Evolutionary conservation across 2,888 invertebrate species (phyloP).

Genomic region (Timema cristinae): DNA sequence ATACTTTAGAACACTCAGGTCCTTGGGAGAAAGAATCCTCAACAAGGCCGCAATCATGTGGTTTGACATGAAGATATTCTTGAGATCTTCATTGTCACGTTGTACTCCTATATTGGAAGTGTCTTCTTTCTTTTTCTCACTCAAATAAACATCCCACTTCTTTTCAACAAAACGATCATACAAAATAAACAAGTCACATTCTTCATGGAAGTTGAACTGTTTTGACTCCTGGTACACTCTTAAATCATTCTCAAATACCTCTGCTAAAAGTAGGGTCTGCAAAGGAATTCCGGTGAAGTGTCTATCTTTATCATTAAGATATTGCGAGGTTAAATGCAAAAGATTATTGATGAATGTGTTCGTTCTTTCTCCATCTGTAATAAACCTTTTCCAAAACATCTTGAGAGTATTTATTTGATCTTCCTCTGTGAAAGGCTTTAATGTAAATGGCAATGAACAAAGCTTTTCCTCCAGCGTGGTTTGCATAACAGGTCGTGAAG

Average conservation of each 20-base stretch:
- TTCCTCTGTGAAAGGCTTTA: constrained; percentile 17
- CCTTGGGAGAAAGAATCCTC: neutral
- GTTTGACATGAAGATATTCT: constrained; percentile 4
- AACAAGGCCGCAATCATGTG: constrained; percentile 20
- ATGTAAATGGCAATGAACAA: neutral
- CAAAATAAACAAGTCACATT: constrained; percentile 13
- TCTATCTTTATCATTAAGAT: constrained; percentile 8
- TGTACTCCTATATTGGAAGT: neutral
- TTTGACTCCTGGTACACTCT: neutral
- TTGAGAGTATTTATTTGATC: constrained; percentile 17
- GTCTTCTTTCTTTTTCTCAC: constrained; percentile 19
- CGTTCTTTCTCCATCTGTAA: neutral
- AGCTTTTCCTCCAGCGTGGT: constrained; percentile 17
- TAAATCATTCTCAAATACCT: constrained; percentile 18
- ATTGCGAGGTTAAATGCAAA: constrained; percentile 4
- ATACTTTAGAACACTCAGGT: neutral
- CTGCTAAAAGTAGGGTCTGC: constrained; percentile 22
- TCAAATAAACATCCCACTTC: constrained; percentile 19
- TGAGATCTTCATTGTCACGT: constrained; percentile 3
- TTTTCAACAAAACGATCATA: constrained; percentile 19
- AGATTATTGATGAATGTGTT: constrained; percentile 11
- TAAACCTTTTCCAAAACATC: constrained; percentile 1
- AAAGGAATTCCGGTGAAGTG: constrained; percentile 22
- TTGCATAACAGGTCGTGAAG: constrained; percentile 12
- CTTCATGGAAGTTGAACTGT: constrained; percentile 7